Base-by-base conservation (phyloP, 2,797 vertebrate genomes). In the Danio albolineatus region DNA sequence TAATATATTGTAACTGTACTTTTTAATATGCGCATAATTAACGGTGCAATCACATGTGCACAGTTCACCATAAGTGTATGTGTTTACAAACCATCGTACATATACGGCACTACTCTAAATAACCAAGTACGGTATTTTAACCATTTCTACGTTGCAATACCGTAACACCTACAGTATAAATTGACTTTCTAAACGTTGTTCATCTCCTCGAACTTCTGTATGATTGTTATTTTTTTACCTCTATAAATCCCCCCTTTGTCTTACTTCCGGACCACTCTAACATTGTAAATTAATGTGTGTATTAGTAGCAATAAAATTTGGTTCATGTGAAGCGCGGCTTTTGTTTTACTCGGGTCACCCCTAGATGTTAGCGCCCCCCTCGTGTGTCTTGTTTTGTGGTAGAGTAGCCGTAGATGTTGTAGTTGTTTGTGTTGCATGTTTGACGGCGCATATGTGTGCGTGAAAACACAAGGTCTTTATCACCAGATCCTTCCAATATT, bases 291-390 rank as follows among this genome's bases (percentile, higher is more conserved):
- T 5, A 66, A 51, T 28, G 28, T 78, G 56, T 82, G 76, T 44
- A 73, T 67, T 62, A 54, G 48, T 53, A 39, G 70, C 8, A 89
- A 90, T 82, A 90, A 89, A 83, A 69, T 93, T 92, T 92, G 93
- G 89, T 92, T 91, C 93, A 90, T 94, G 92, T 92, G 91, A 93
- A 94, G 93, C 39, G 19, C 14, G 80, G 62, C 72, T 82, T n/a
- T 76, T 51, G 62, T 51, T 78, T 82, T 71, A 49, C 75, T 77
- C 49, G 44, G 70, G 57, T 48, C 59, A 9, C 67, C 73, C 59
- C 12, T 83, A 83, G 73, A 53, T 61, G 43, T 53, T 80, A 77
- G 67, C 38, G 14, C 41, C 53, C 38, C 70, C 38, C 14, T 46
- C 13, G 38, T 73, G 13, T 16, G 48, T 73, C 74, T 62, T 79